A percentile compares a stretch with the other conserved stretches of the same genome.
phyloP scores from a whole-genome alignment of 2,797 vertebrate species.

The Dipus sagitta region DNA sequence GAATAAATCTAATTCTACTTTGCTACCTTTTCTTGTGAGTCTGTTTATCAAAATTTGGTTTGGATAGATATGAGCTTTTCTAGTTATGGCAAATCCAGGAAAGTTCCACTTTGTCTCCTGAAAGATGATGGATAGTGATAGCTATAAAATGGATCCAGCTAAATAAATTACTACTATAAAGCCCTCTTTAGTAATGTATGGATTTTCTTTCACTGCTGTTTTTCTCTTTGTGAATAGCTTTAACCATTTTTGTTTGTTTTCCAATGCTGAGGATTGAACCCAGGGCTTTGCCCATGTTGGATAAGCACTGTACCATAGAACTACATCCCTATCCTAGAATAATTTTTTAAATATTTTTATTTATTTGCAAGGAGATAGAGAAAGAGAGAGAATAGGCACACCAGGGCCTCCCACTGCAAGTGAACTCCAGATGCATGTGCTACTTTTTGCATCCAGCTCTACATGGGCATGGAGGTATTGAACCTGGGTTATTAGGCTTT shows the following conservation, averaged over 20 bases:
- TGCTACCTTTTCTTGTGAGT: not conserved
- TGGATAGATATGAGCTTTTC: not conserved
- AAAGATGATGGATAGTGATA: constrained; percentile 1
- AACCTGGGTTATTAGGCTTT: no score
- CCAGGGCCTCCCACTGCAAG: no score
- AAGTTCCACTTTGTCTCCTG: not conserved
- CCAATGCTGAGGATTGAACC: not conserved
- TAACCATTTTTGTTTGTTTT: not conserved
- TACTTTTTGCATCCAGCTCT: no score
- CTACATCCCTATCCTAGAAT: not conserved
- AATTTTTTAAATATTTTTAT: no score
- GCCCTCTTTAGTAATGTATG: constrained; percentile 52
- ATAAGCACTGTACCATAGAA: not conserved
- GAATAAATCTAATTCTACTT: not conserved
- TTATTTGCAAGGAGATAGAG: no score
- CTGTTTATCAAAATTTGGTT: constrained; percentile 8
- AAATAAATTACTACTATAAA: constrained; percentile 56
- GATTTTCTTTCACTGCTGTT: constrained; percentile 57
- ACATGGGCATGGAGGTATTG: no score
- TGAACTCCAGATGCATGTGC: no score
- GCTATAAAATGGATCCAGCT: constrained; percentile 36
- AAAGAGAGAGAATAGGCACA: no score
- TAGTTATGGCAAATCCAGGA: not conserved
- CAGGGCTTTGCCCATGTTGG: not conserved
- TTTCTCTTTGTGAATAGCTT: constrained; percentile 27